A percentile compares a stretch with the other conserved stretches of the same genome.
Conservation (phyloP, 2,113 vertebrate genomes). For the Pelodiscus sinensis region DNA sequence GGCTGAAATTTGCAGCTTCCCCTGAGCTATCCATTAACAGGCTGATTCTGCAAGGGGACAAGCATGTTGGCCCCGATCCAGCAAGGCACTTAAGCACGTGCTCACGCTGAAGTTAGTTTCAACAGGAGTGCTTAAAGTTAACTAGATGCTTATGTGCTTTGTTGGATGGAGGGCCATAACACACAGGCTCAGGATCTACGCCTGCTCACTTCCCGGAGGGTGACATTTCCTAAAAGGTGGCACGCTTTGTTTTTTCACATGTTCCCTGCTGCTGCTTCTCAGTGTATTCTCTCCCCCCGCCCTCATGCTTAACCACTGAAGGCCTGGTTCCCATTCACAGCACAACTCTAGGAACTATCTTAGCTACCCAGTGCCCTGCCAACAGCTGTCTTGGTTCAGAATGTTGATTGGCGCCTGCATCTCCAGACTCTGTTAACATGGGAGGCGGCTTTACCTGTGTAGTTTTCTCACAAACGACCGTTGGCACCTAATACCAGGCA, state of each 20-base stretch:
- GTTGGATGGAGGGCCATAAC: rapidly evolving
- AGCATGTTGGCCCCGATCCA: neutral
- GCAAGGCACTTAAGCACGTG: neutral
- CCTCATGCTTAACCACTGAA: rapidly evolving
- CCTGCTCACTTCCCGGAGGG: rapidly evolving
- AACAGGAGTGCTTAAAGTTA: neutral
- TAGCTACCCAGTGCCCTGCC: rapidly evolving
- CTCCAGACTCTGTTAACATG: neutral
- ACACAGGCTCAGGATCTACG: rapidly evolving
- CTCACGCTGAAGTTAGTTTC: neutral
- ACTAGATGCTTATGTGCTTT: neutral
- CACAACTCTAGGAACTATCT: neutral
- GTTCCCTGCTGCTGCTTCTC: neutral
- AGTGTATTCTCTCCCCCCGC: neutral
- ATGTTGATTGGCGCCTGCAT: neutral
- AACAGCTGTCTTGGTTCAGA: neutral
- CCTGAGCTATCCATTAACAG: neutral
- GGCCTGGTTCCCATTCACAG: neutral
- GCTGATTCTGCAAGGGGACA: neutral
- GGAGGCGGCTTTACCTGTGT: neutral
- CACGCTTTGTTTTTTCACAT: neutral
- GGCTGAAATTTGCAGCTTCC: neutral
- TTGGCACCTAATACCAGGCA: rapidly evolving
- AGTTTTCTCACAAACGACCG: neutral
- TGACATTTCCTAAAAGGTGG: rapidly evolving